Evolutionary conservation across 2,797 vertebrate genomes (phyloP), one percentile per base, ranked within the genome.

Genomic region (Hydrophis major): DNA sequence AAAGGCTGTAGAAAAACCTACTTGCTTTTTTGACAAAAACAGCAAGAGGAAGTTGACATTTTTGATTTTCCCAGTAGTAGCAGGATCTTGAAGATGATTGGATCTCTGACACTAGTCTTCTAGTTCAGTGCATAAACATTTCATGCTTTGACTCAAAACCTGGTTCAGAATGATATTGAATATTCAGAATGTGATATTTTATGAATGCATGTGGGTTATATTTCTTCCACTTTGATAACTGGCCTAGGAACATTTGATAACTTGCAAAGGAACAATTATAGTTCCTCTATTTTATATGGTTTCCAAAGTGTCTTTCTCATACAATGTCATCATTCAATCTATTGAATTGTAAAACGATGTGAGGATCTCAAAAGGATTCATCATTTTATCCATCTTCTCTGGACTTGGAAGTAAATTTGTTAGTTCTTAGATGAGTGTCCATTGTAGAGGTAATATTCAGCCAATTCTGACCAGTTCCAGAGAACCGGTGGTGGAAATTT

Each of bases 11-110:
- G 32, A 1, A 60, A 60, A 74, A 61, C 22, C 10, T 55, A 28
- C n/a, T 56, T 87, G 32, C 11, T 27, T 10, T 61, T 28, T 86
- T 57, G 59, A 60, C 28, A 86, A 59, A 10, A 47, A 37, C 12
- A n/a, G 20, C 2, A 42, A 50, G 5, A n/a, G 10, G 1, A 12
- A 37, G 8, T 0, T 25, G 7, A 2, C 13, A 13, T 1, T 22
- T 32, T 47, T 69, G 1, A 27, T 59, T 13, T n/a, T 16, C 27
- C 12, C 25, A 5, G 16, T 63, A 14, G 86, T 47, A 83, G 74
- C 42, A 47, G 74, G 37, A 22, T 83, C 20, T 83, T 22, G 74
- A 25, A 42, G 20, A 83, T 4, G 8, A 83, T 83, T 47, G 10
- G 20, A 1, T 12, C 3, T 47, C 8, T 83, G 20, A 47, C 10